Evolutionary conservation across 2,797 vertebrate genomes (phyloP).

Genomic region (Halcyon badia): DNA sequence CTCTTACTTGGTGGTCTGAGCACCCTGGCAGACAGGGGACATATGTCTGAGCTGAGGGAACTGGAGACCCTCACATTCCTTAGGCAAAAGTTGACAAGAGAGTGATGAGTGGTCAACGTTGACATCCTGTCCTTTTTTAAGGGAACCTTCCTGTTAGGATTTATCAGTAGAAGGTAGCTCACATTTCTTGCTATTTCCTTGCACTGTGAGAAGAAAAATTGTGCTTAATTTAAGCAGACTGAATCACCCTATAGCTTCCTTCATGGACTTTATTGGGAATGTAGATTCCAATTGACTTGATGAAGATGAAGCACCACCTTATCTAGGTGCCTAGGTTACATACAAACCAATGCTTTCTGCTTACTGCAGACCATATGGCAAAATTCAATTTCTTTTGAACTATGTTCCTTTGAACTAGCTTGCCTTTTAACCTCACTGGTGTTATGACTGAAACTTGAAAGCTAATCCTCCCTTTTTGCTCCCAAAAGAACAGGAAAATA

Average conservation of each 20-base stretch:
- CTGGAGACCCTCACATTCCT: not conserved
- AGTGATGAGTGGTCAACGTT: not conserved
- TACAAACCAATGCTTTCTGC: slow-evolving; percentile 4
- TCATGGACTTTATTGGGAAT: not conserved
- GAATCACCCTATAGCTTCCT: not conserved
- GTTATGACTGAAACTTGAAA: slow-evolving; percentile 9
- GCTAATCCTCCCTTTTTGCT: not conserved
- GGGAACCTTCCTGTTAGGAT: not conserved
- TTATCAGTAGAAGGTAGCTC: not conserved
- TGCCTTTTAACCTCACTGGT: not conserved
- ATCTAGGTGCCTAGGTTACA: not conserved
- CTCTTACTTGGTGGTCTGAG: not conserved
- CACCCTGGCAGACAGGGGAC: not conserved
- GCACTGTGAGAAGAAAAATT: not conserved
- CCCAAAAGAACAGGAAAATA: not conserved
- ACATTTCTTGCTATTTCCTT: not conserved
- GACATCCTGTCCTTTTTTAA: not conserved
- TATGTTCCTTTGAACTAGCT: slow-evolving; percentile 37
- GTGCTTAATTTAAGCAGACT: not conserved
- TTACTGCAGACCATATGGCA: slow-evolving; percentile 16
- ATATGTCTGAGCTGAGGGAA: not conserved
- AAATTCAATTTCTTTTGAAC: slow-evolving; percentile 68
- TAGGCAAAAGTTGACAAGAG: not conserved
- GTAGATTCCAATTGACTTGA: not conserved
- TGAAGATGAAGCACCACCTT: not conserved